phyloP scores from a whole-genome alignment of 2,888 invertebrate species.

The Acanthacorydalis orientalis region DNA sequence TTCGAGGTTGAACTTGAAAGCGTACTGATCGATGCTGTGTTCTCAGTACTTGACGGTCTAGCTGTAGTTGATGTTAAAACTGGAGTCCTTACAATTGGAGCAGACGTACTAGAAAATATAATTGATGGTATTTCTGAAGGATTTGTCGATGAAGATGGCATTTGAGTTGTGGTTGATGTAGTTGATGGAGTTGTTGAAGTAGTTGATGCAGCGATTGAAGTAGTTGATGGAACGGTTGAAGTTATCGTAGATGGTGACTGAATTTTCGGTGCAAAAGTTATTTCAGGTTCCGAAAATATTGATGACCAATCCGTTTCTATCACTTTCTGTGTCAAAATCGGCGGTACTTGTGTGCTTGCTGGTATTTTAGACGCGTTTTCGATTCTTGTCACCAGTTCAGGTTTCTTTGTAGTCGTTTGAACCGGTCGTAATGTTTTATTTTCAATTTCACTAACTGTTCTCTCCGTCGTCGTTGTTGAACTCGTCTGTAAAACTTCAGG shows the following conservation, averaged over 20 bases:
- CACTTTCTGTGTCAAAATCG: no score
- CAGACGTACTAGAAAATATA: no score
- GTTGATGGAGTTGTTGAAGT: conserved; percentile 1
- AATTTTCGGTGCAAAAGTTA: conserved; percentile 16
- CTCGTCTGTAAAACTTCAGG: neutral
- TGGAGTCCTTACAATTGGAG: no score
- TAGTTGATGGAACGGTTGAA: neutral
- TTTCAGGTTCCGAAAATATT: no score
- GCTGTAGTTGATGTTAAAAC: no score
- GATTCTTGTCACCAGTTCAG: conserved; percentile 19
- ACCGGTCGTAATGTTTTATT: neutral
- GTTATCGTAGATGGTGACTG: conserved; percentile 11
- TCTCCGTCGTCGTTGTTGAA: conserved; percentile 16
- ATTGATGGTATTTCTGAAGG: neutral
- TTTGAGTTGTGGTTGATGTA: conserved; percentile 2
- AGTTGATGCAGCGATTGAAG: conserved; percentile 1
- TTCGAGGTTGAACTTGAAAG: no score
- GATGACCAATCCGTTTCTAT: no score
- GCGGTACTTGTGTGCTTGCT: no score
- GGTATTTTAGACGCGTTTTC: no score
- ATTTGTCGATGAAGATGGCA: neutral
- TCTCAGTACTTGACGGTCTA: no score
- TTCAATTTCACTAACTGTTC: conserved; percentile 10
- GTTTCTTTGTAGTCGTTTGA: conserved; percentile 13
- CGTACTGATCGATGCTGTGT: no score